phyloP scores from a whole-genome alignment of 2,888 invertebrate species.

The Linyphia triangularis region DNA sequence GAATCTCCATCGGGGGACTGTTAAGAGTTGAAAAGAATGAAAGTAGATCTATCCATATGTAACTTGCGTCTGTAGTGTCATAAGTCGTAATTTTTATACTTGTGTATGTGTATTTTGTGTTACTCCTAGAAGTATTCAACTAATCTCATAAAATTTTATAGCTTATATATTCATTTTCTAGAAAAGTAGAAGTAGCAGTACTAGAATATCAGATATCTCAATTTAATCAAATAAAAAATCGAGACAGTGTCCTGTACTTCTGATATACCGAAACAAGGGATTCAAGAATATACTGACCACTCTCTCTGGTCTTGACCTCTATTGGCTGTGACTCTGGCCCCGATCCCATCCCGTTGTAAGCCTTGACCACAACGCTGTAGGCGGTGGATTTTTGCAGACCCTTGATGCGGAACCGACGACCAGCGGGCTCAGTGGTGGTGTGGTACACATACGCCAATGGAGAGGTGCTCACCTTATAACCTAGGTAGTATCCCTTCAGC shows the following conservation, averaged over 20 bases:
- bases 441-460: constrained; percentile 68
- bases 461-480: constrained; percentile 66
- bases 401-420: constrained; percentile 64
- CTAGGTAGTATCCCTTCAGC: constrained; percentile 73
- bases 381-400: constrained; percentile 70
- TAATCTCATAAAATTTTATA: not conserved
- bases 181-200: too few species aligned
- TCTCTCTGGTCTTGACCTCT: constrained; percentile 66
- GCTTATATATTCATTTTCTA: too few species aligned
- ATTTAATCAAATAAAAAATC: too few species aligned
- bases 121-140: not conserved
- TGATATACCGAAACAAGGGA: not conserved
- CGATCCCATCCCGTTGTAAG: constrained; percentile 68
- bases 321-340: constrained; percentile 70
- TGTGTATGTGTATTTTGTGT: too few species aligned
- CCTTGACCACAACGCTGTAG: constrained; percentile 71
- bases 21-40: too few species aligned
- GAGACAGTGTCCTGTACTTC: too few species aligned
- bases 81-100: too few species aligned
- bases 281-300: constrained; percentile 42
- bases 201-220: too few species aligned
- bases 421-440: constrained; percentile 49
- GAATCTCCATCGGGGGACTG: too few species aligned
- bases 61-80: too few species aligned
- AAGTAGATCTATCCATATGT: too few species aligned